Evolutionary conservation across 2,797 vertebrate species (phyloP), one percentile per base, ranked within the genome.

Genomic region (Fringilla coelebs): DNA sequence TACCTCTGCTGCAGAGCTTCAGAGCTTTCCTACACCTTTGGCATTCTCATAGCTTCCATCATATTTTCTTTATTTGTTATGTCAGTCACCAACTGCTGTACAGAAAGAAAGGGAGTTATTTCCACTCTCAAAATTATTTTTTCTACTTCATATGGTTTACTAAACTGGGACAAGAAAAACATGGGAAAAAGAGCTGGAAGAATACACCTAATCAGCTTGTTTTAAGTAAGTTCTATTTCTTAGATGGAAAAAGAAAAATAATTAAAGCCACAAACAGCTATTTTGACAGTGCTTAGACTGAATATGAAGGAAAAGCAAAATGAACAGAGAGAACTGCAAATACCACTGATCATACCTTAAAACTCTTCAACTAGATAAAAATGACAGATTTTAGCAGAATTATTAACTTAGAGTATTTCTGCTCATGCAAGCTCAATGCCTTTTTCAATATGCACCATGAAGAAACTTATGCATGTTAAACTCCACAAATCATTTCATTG

Each of bases 1-100:
- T 95, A 99, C 98, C 98, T 98, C 93, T 95, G 96, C 87, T 98
- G 97, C 34, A 99, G 97, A 96, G 97, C 97, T 95, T 98, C 98
- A 66, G 98, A 98, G 57, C 96, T 98, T 93, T 98, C 97, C 92
- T 97, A 97, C 10, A 99, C 84, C 80, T 96, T 85, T 57, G 96
- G 95, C 71, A 98, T 98, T 93, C 98, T 98, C 25, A 98, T 98
- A 96, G 98, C 98, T 92, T 98, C 97, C 60, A 99, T 97, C 10
- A 98, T 97, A 73, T 98, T 76, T n/a, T 52, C 29, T 68, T 46
- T 98, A 92, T 98, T 97, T 54, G 94, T 96, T 89, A 96, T 98
- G 87, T 98, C 97, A 93, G 97, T 96, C 98, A 98, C 98, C 81
- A 99, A 92, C 70, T 97, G 97, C 98, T 98, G 31, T 7, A 40